A percentile compares a stretch with the other conserved stretches of the same genome.
Conservation (phyloP, 2,797 vertebrate genomes). For the Gobionotothen gibberifrons region DNA sequence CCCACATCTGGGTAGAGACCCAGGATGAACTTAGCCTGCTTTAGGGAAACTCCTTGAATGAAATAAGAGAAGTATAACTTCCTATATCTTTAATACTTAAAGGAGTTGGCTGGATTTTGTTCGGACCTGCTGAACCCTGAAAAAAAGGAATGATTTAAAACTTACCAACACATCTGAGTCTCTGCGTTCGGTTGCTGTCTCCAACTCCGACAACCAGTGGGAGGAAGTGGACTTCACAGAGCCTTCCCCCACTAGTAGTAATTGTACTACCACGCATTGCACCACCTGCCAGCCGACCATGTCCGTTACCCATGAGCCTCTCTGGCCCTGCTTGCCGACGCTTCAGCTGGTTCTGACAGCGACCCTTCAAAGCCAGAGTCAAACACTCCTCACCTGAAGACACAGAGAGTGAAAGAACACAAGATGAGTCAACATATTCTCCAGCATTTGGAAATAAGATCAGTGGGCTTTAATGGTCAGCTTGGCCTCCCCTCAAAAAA, state of each 20-base stretch:
- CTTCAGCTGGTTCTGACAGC: conserved; percentile 87
- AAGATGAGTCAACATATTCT: background rate
- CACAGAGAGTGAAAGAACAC: background rate
- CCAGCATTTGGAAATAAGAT: background rate
- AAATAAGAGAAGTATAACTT: background rate
- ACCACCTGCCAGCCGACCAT: conserved; percentile 32
- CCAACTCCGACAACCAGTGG: conserved; percentile 82
- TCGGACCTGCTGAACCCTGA: background rate
- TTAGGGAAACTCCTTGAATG: background rate
- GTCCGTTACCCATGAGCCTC: conserved; percentile 69
- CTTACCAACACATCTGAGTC: conserved; percentile 85
- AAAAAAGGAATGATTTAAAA: background rate
- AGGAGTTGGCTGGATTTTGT: background rate
- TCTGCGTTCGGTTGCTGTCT: conserved; percentile 82
- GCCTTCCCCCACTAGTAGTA: conserved; percentile 46
- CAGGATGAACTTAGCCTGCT: background rate
- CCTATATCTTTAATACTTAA: background rate
- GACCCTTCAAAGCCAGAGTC: conserved; percentile 84
- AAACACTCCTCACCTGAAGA: conserved; percentile 85
- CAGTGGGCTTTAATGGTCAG: background rate
- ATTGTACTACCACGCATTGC: conserved; percentile 15
- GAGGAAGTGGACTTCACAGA: conserved; percentile 87
- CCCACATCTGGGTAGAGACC: background rate
- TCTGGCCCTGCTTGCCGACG: conserved; percentile 70
- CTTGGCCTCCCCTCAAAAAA: conserved; percentile 1